Base-by-base conservation (phyloP, 2,113 vertebrate genomes). In the Mesitornis unicolor region DNA sequence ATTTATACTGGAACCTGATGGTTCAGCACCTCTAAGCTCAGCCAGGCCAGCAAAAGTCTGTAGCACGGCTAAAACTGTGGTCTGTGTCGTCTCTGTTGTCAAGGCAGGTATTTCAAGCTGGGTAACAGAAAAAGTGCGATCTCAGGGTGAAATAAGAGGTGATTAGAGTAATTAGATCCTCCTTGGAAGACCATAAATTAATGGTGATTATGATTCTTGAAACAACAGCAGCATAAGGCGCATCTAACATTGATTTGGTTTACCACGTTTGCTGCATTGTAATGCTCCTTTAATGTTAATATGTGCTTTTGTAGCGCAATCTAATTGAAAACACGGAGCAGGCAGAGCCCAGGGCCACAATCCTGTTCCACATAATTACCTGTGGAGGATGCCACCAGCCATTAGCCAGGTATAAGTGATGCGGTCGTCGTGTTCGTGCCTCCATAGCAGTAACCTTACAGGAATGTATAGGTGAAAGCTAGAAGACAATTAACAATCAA, bases 281-380 rank as follows among this genome's bases (percentile, higher is more conserved):
- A 97, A 93, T 93, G 93, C 89, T 95, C 68, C 59, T 89, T 73
- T 96, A 93, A 93, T 95, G 93, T 94, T 93, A 94, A 94, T 90
- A 86, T 85, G 70, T 67, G 56, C 92, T 92, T 96, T 43, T 95
- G 70, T 47, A 84, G 90, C 96, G 87, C 75, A 92, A 91, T 91
- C 87, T 89, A 94, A 92, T 97, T 96, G 95, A 94, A 78, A 89
- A 95, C 90, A 78, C 63, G 7, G 89, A 94, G 95, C 96, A 87
- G 92, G 92, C 96, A 97, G 84, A 94, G 84, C 84, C 65, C 78
- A 69, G 36, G 97, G 91, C 85, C 95, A 82, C 81, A 38, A n/a
- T 96, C 77, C 2, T 88, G 92, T 68, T 96, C 53, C 83, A 77
- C 81, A 47, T 91, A 92, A 95, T 97, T 94, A 87, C 57, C 64